Conservation (phyloP, 2,797 vertebrate species). For the Malurus leucopterus region DNA sequence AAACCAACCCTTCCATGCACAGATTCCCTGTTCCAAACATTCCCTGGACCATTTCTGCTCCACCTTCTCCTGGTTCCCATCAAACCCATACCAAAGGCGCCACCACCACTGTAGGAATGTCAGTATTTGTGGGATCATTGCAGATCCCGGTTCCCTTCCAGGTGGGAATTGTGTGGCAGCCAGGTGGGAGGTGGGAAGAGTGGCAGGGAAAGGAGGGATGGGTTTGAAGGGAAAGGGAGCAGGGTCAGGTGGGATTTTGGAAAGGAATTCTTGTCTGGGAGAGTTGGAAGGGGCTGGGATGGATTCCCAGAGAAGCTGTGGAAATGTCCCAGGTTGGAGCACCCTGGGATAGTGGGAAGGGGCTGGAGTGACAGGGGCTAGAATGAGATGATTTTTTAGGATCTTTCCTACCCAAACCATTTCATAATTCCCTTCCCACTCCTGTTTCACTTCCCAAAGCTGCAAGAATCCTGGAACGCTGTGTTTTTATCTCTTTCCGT, state of each 20-base stretch:
- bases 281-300: background rate
- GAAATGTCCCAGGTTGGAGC: background rate
- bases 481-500: too few relatives aligned
- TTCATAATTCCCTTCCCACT: too few relatives aligned
- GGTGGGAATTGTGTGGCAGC: rapidly evolving
- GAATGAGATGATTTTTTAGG: too few relatives aligned
- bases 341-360: background rate
- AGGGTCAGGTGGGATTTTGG: background rate
- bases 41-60: too few relatives aligned
- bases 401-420: background rate
- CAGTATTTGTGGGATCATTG: background rate
- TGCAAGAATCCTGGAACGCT: background rate
- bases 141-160: rapidly evolving
- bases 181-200: background rate
- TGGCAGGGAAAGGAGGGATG: background rate
- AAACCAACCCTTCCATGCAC: too few relatives aligned
- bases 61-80: too few relatives aligned
- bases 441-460: background rate
- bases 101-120: background rate
- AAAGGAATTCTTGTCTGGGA: background rate
- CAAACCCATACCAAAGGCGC: background rate
- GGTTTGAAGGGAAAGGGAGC: background rate
- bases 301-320: background rate
- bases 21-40: too few relatives aligned
- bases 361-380: too few relatives aligned